Evolutionary conservation across 64 coral and sea anemone genomes (phyloP).

Genomic region (Porites lutea): DNA sequence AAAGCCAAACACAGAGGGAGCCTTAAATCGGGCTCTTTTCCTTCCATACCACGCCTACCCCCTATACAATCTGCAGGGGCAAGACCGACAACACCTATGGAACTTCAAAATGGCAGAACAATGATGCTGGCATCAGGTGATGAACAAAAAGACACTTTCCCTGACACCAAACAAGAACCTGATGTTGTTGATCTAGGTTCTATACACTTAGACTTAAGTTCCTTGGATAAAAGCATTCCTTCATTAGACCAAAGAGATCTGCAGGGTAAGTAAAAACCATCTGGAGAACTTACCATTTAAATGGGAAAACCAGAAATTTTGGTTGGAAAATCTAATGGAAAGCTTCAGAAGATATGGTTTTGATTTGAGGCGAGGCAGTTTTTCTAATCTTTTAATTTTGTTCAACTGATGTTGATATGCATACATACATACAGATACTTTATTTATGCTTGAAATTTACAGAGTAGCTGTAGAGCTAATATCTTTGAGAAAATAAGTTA

Average conservation of each 20-base stretch:
- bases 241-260: neutral
- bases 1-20: constrained; percentile 54
- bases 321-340: too few species aligned
- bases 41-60: constrained; percentile 76
- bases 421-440: too few species aligned
- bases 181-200: constrained; percentile 13
- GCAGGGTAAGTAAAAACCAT: neutral
- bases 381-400: too few species aligned
- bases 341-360: too few species aligned
- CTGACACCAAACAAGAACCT: neutral
- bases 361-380: too few species aligned
- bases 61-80: constrained; percentile 91
- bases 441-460: too few species aligned
- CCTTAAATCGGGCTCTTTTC: constrained; percentile 64
- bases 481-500: too few species aligned
- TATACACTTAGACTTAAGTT: constrained; percentile 19
- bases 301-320: too few species aligned
- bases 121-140: neutral
- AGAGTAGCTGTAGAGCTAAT: too few species aligned
- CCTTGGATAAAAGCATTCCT: neutral
- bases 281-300: too few species aligned
- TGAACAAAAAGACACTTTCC: neutral
- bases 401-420: too few species aligned
- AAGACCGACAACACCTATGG: constrained; percentile 42
- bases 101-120: neutral